phyloP scores from a whole-genome alignment of 2,888 invertebrate genomes.

The Acleris cristana region DNA sequence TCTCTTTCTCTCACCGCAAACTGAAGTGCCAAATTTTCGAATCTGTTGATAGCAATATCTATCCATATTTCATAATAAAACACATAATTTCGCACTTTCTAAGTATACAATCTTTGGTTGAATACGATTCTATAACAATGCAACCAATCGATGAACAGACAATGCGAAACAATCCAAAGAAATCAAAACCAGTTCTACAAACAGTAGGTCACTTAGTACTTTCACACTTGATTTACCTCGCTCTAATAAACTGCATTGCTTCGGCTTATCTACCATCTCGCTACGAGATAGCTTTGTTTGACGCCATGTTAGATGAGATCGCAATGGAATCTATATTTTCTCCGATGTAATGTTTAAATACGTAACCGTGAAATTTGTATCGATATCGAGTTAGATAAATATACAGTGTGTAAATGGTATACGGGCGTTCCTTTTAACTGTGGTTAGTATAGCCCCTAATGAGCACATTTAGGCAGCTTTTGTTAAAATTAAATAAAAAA shows the following conservation, averaged over 20 bases:
- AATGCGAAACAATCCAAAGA: not conserved
- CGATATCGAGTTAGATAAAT: not conserved
- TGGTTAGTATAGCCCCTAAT: too few relatives aligned
- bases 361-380: slow-evolving; percentile 25
- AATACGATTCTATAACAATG: too few relatives aligned
- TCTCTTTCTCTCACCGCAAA: too few relatives aligned
- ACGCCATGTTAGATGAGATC: slow-evolving; percentile 35
- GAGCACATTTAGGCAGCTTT: too few relatives aligned
- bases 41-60: too few relatives aligned
- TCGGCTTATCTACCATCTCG: slow-evolving; percentile 24
- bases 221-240: slow-evolving; percentile 34
- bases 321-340: slow-evolving; percentile 28
- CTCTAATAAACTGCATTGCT: slow-evolving; percentile 27
- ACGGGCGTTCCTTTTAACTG: too few relatives aligned
- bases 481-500: too few relatives aligned
- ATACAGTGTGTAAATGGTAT: too few relatives aligned
- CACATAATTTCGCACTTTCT: too few relatives aligned
- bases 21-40: too few relatives aligned
- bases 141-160: slow-evolving; percentile 1
- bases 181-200: slow-evolving; percentile 20
- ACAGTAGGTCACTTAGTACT: slow-evolving; percentile 33
- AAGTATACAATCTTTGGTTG: too few relatives aligned
- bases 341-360: slow-evolving; percentile 29
- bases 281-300: slow-evolving; percentile 58
- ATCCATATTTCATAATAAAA: too few relatives aligned